A percentile compares a stretch with the other conserved stretches of the same genome.
phyloP scores from a whole-genome alignment of 2,113 vertebrate genomes.

The Athene noctua region DNA sequence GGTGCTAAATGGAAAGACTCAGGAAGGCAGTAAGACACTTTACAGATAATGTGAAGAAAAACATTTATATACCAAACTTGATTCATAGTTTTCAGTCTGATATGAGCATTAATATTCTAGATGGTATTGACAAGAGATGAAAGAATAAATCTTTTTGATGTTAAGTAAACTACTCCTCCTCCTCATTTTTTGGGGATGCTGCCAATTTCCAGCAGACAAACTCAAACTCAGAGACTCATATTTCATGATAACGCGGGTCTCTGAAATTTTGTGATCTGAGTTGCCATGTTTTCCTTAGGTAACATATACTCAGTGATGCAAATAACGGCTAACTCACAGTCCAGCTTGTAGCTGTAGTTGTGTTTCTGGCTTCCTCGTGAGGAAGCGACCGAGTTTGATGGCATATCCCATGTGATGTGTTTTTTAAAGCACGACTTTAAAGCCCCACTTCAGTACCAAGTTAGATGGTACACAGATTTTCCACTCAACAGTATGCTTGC shows the following conservation, averaged over 20 bases:
- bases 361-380: background rate
- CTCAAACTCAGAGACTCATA: background rate
- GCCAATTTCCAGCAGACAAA: background rate
- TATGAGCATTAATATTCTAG: background rate
- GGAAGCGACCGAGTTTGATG: background rate
- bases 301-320: background rate
- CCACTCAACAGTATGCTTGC: background rate
- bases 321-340: background rate
- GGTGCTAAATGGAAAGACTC: background rate
- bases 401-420: background rate
- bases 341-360: background rate
- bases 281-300: background rate
- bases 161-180: background rate
- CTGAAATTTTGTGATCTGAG: background rate
- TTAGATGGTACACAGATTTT: background rate
- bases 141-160: background rate
- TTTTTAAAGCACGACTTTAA: background rate
- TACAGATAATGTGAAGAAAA: background rate
- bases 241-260: background rate
- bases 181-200: background rate
- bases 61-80: background rate
- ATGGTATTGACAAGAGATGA: background rate
- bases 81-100: background rate
- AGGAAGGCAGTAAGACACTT: background rate
- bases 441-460: background rate